phyloP scores from a whole-genome alignment of 2,888 invertebrate species.

The Autographa gamma region DNA sequence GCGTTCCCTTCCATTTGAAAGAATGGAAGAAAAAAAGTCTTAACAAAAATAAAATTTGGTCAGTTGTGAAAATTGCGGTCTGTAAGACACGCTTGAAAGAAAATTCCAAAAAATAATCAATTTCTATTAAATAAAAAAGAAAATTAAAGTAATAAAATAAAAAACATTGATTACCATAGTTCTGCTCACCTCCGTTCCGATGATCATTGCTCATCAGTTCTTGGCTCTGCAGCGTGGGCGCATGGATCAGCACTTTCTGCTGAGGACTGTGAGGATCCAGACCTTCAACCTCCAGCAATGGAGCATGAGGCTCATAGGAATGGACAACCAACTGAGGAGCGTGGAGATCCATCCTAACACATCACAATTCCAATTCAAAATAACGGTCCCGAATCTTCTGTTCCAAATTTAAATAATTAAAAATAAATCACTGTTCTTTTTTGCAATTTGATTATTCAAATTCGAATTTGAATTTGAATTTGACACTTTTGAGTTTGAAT shows the following conservation, averaged over 20 bases:
- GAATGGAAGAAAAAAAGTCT: too few species aligned
- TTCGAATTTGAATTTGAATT: conserved; percentile 23
- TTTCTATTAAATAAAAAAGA: conserved; percentile 14
- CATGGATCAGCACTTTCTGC: conserved; percentile 85
- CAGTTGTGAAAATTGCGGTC: too few species aligned
- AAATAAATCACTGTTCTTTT: conserved; percentile 25
- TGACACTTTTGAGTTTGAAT: conserved; percentile 16
- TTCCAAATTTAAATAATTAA: conserved; percentile 20
- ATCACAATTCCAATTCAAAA: conserved; percentile 52
- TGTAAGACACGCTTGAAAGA: too few species aligned
- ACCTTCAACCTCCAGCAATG: conserved; percentile 83
- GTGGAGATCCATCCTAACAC: conserved; percentile 82
- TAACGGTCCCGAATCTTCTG: conserved; percentile 21
- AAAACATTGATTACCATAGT: conserved; percentile 16
- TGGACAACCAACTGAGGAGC: conserved; percentile 83
- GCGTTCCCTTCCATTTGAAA: too few species aligned
- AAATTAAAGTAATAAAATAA: conserved; percentile 5
- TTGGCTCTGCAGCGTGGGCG: conserved; percentile 81
- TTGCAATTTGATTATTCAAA: not conserved
- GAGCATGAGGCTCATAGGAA: conserved; percentile 85
- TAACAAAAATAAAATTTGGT: too few species aligned
- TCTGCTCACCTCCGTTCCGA: conserved; percentile 82
- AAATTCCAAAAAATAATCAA: not conserved
- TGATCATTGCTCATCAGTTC: conserved; percentile 82
- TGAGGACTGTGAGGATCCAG: conserved; percentile 85